These are phyloP conservation scores for Pardalotus punctatus DNA, from an alignment of 2,113 vertebrate species.

Conservation along the genomic window DNA sequence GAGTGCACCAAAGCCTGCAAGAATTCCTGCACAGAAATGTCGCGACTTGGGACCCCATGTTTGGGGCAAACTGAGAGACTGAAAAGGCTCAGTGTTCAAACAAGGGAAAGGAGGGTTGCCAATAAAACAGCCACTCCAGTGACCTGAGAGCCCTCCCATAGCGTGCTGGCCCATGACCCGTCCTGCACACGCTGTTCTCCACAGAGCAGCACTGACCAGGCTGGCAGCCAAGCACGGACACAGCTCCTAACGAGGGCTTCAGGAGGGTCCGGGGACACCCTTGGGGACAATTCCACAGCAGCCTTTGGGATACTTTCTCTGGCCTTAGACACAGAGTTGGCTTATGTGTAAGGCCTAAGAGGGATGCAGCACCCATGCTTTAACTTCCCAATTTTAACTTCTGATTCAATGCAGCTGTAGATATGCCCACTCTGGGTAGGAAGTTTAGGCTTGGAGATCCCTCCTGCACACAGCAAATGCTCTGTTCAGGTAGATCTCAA, in stretches of 20 bases:
- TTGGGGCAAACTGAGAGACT: background rate
- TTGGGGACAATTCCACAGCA: background rate
- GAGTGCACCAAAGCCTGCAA: background rate
- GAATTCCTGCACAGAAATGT: background rate
- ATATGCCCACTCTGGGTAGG: background rate
- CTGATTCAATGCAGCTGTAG: background rate
- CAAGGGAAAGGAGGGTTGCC: background rate
- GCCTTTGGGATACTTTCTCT: background rate
- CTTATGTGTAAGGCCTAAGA: background rate
- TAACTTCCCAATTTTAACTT: background rate
- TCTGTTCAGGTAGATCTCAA: background rate
- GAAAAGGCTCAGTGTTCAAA: background rate
- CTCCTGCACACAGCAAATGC: background rate
- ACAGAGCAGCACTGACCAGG: background rate
- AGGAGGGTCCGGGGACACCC: background rate
- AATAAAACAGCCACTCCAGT: background rate
- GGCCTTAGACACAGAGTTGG: background rate
- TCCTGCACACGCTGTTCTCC: fast-evolving
- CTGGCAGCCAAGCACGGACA: background rate
- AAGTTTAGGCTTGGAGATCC: background rate
- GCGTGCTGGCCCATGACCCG: fast-evolving
- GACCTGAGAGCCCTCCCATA: background rate
- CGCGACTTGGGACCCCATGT: background rate
- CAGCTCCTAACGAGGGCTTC: fast-evolving
- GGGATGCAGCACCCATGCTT: background rate